Percentiles rank a stretch among this genome's conserved stretches.
These are phyloP conservation scores for Blastomussa wellsi DNA, from an alignment of 92 coral and sea anemone species.

Conservation along the genomic window DNA sequence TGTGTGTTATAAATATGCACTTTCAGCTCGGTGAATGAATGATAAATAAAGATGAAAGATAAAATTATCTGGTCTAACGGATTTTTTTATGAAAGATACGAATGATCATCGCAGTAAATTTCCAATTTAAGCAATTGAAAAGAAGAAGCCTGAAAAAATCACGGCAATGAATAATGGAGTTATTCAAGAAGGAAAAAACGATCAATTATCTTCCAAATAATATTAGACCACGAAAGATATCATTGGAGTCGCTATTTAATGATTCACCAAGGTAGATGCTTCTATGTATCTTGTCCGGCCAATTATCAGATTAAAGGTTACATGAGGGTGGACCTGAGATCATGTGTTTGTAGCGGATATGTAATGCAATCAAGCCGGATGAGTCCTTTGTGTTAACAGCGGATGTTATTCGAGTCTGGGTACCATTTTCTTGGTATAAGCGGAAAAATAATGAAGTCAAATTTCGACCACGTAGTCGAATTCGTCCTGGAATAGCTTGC, in stretches of 20 bases:
- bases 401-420: not conserved
- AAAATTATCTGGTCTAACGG: no score
- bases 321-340: not conserved
- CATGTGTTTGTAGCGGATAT: not conserved
- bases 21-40: no score
- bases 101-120: no score
- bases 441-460: no score
- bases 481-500: not conserved
- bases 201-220: not conserved
- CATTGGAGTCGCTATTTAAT: not conserved
- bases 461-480: not conserved
- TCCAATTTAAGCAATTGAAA: no score
- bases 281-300: not conserved
- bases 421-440: no score
- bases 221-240: not conserved
- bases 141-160: no score
- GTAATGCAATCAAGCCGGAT: not conserved
- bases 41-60: no score
- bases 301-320: not conserved
- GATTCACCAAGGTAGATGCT: no score
- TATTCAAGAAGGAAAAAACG: not conserved
- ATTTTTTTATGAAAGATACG: no score
- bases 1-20: no score
- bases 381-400: not conserved
- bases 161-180: constrained; percentile 7